A percentile compares a stretch with the other conserved stretches of the same genome.
Evolutionary conservation across 2,797 vertebrate genomes (phyloP).

Genomic region (Carapus acus): DNA sequence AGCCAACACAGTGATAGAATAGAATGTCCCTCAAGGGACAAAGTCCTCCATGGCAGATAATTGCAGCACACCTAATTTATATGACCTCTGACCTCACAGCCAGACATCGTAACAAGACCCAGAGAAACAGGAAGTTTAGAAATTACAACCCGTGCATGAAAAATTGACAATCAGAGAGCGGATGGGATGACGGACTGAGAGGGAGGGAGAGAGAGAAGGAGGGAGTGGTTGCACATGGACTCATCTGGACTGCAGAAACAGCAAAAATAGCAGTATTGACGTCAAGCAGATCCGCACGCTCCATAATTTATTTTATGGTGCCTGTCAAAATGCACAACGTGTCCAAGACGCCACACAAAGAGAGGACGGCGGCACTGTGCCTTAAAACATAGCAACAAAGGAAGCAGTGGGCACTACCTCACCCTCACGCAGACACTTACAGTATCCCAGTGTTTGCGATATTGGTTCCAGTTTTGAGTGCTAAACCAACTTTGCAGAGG

Average conservation of each 20-base stretch:
- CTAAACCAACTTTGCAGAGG: slow-evolving; percentile 32
- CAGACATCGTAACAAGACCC: slow-evolving; percentile 44
- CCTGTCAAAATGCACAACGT: slow-evolving; percentile 25
- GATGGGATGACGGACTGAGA: slow-evolving; percentile 9
- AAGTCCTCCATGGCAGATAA: slow-evolving; percentile 32
- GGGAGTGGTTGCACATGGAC: slow-evolving; percentile 14
- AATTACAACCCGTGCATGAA: slow-evolving; percentile 44
- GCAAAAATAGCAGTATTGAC: slow-evolving; percentile 16
- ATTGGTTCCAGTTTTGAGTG: too few relatives aligned
- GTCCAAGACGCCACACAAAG: slow-evolving; percentile 15
- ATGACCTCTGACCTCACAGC: slow-evolving; percentile 53
- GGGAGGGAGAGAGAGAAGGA: too few relatives aligned
- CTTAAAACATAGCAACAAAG: slow-evolving; percentile 21
- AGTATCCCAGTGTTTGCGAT: too few relatives aligned
- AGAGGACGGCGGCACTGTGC: slow-evolving; percentile 2
- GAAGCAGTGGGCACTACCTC: too few relatives aligned
- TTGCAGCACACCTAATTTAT: slow-evolving; percentile 56
- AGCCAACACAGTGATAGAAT: slow-evolving; percentile 43
- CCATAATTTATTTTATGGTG: slow-evolving; percentile 6
- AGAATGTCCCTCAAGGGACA: slow-evolving; percentile 38
- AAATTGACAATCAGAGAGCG: slow-evolving; percentile 28
- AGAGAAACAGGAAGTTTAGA: slow-evolving; percentile 44
- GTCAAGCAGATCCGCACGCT: slow-evolving; percentile 10
- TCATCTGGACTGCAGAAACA: slow-evolving; percentile 22
- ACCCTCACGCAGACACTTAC: too few relatives aligned